A percentile compares a stretch with the other conserved stretches of the same genome.
Conservation (phyloP, 23 tunicate species). For the Corella eumyota region DNA sequence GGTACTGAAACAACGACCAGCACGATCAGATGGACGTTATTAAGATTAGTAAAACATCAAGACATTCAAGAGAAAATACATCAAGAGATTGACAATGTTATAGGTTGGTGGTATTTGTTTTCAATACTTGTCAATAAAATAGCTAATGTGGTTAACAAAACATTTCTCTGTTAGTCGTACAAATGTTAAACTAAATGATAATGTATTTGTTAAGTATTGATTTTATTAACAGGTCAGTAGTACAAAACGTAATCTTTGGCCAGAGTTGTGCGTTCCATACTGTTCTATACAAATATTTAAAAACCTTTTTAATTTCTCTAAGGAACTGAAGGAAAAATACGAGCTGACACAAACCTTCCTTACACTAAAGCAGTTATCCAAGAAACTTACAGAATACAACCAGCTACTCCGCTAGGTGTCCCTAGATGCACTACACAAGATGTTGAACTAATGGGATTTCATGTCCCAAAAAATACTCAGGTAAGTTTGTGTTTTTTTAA, state of each 20-base stretch:
- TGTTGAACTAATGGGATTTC: conserved; percentile 10
- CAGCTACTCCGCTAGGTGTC: conserved; percentile 10
- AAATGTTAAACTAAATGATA: no score
- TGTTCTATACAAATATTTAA: no score
- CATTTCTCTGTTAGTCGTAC: no score
- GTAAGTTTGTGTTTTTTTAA: no score
- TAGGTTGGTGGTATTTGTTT: background rate
- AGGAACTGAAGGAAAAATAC: background rate
- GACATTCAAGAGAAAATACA: no score
- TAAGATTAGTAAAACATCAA: background rate
- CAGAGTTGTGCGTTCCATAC: no score
- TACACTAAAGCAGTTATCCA: conserved; percentile 1
- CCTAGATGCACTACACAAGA: conserved; percentile 14
- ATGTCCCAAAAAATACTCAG: conserved; percentile 28
- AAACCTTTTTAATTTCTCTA: background rate
- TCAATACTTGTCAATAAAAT: no score
- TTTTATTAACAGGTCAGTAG: no score
- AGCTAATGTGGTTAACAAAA: no score
- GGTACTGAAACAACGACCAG: conserved; percentile 2
- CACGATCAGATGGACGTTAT: conserved; percentile 1
- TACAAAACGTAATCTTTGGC: no score
- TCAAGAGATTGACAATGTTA: conserved; percentile 3
- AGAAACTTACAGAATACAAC: conserved; percentile 11
- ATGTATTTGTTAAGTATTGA: no score
- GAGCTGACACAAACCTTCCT: conserved; percentile 1